Base-by-base conservation (phyloP, 1,140 invertebrate species). In the Zaprionus taronus region DNA sequence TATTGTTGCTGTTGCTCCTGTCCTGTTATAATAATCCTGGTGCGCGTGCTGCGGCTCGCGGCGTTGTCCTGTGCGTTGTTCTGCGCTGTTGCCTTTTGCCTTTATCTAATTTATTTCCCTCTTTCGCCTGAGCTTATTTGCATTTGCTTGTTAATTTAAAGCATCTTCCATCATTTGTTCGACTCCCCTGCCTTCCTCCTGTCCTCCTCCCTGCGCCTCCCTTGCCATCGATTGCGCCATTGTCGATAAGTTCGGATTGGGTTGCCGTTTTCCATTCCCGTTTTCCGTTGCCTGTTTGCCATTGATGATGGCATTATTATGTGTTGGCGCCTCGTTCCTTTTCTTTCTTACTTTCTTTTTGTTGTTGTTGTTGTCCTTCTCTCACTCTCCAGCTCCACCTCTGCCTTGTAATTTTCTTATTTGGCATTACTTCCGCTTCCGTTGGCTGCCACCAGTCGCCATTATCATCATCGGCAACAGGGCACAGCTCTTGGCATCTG, bases 101-200 rank as follows among this genome's bases (percentile, higher is more conserved):
- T 81, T 82, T 81, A 91, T 91, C 90, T 91, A 79, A 91, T 91
- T 91, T 91, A 90, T 91, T 89, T 85, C 57, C 60, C 58, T 74
- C 41, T 68, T 72, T 66, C 31, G 67, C 58, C 56, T 71, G 73
- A 34, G 74, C 82, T 82, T 82, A 82, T 85, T 82, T 83, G 80
- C 80, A 82, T 82, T 80, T 86, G 71, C 71, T 83, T 91, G 81
- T 91, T 91, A 89, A 91, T 91, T 91, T 91, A 77, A 81, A 85
- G 83, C 84, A 91, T 91, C 89, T 91, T 90, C 75, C 74, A 81
- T 91, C 83, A 91, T 89, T 89, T 89, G 85, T 90, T 81, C 85
- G 41, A 15, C 26, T 15, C 31, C 14, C 22, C 6, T 17, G 1
- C 24, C n/a, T n/a, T n/a, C n/a, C n/a, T n/a, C n/a, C 20, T 20